Conservation (phyloP, 2,113 vertebrate species). For the Silurus meridionalis region DNA sequence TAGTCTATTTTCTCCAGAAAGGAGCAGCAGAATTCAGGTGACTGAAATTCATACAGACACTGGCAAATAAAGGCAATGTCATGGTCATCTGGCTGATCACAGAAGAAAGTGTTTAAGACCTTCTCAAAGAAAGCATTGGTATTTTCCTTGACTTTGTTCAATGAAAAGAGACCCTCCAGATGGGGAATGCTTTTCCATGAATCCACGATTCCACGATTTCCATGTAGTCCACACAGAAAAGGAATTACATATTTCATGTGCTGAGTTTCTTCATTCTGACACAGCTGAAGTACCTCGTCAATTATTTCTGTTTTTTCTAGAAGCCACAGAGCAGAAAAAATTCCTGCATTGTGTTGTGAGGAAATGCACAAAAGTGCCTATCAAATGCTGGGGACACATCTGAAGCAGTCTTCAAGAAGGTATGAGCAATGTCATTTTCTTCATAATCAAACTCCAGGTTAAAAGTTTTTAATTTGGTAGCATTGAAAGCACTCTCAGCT, state of each 20-base stretch:
- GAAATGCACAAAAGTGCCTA: slow-evolving; percentile 30
- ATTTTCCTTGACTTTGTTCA: slow-evolving; percentile 12
- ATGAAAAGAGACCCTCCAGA: slow-evolving; percentile 30
- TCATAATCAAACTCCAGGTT: slow-evolving; percentile 16
- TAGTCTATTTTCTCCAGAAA: slow-evolving; percentile 37
- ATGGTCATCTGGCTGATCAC: not conserved
- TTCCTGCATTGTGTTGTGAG: slow-evolving; percentile 55
- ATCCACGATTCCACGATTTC: too few species aligned
- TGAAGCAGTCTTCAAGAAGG: slow-evolving; percentile 21
- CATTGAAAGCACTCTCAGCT: slow-evolving; percentile 32
- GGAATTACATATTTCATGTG: slow-evolving; percentile 48
- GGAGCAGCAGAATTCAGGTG: slow-evolving; percentile 27
- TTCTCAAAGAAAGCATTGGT: slow-evolving; percentile 8
- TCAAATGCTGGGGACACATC: not conserved
- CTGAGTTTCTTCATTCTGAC: slow-evolving; percentile 22
- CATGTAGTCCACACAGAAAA: slow-evolving; percentile 50
- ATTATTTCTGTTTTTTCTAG: slow-evolving; percentile 33
- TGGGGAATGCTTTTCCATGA: not conserved
- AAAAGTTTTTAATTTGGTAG: slow-evolving; percentile 25
- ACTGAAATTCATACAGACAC: slow-evolving; percentile 50
- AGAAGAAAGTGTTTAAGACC: slow-evolving; percentile 6
- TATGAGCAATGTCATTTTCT: not conserved
- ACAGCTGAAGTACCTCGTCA: slow-evolving; percentile 29
- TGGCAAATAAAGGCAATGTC: slow-evolving; percentile 44
- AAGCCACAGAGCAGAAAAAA: slow-evolving; percentile 50